A percentile compares a stretch with the other conserved stretches of the same genome.
phyloP scores from a whole-genome alignment of 2,113 vertebrate species.

The Apeltes quadracus region DNA sequence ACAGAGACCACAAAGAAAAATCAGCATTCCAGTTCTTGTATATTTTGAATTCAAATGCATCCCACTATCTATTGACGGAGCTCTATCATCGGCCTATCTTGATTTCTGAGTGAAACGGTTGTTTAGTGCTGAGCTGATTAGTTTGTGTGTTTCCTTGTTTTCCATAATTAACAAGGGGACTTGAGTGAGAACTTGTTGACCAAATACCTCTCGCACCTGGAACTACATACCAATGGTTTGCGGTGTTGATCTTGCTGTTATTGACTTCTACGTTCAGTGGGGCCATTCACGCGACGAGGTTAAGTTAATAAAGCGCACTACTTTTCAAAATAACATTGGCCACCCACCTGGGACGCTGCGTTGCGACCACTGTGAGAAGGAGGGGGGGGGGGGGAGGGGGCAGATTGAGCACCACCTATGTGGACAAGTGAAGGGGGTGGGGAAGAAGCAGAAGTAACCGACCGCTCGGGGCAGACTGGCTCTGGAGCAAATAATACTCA shows the following conservation, averaged over 20 bases:
- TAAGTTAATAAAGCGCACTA: constrained; percentile 39
- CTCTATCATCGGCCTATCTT: not conserved
- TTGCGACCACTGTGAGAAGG: constrained; percentile 22
- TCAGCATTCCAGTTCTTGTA: not conserved
- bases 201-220: not conserved
- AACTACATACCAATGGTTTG: not conserved
- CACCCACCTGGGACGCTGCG: constrained; percentile 43
- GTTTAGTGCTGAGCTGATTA: constrained; percentile 10
- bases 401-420: constrained; percentile 45
- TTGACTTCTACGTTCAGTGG: constrained; percentile 8
- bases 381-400: constrained; percentile 33
- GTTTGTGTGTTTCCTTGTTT: constrained; percentile 31
- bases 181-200: not conserved
- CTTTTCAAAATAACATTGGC: constrained; percentile 16
- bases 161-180: constrained; percentile 22
- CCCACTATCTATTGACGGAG: not conserved
- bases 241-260: constrained; percentile 10
- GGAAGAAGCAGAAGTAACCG: constrained; percentile 72
- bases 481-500: constrained; percentile 80
- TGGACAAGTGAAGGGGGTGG: constrained; percentile 53
- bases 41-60: not conserved
- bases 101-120: not conserved
- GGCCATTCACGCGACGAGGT: constrained; percentile 20
- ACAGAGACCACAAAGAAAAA: no score
- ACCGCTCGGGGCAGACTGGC: constrained; percentile 79